phyloP scores from a whole-genome alignment of 2,113 vertebrate species.

The Riparia riparia region DNA sequence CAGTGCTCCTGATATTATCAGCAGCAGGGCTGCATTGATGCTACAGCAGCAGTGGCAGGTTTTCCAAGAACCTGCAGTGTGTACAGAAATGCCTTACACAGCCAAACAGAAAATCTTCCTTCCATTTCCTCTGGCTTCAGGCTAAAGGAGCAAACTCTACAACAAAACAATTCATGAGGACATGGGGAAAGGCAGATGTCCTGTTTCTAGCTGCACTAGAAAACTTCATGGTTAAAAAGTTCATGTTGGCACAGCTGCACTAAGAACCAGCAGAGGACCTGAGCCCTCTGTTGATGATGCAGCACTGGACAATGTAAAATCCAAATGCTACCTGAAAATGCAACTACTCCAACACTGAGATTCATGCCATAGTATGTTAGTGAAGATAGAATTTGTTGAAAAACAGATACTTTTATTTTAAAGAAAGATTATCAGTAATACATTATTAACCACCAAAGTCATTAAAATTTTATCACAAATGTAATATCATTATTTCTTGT shows the following conservation, averaged over 20 bases:
- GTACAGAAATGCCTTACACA: constrained; percentile 23
- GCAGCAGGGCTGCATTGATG: neutral
- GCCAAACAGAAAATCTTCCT: constrained; percentile 26
- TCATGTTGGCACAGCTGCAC: neutral
- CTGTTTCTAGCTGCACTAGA: neutral
- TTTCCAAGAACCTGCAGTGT: constrained; percentile 5
- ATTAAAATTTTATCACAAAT: neutral
- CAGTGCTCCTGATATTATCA: neutral
- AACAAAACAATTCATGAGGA: neutral
- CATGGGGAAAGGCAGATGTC: neutral
- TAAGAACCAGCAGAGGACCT: neutral
- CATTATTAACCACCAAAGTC: neutral
- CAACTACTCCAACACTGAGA: neutral
- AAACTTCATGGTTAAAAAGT: neutral
- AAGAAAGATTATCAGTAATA: neutral
- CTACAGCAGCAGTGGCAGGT: constrained; percentile 19
- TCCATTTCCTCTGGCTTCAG: constrained; percentile 24
- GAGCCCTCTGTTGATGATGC: neutral
- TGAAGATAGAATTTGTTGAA: neutral
- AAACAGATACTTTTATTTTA: neutral
- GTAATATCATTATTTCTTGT: neutral
- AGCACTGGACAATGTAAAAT: neutral
- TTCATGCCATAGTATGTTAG: fast-evolving
- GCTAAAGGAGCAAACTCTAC: constrained; percentile 18
- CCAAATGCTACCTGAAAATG: neutral